Percentiles rank a stretch among this genome's conserved stretches.
phyloP scores from a whole-genome alignment of 2,113 vertebrate species.

The Nycticebus coucang region DNA sequence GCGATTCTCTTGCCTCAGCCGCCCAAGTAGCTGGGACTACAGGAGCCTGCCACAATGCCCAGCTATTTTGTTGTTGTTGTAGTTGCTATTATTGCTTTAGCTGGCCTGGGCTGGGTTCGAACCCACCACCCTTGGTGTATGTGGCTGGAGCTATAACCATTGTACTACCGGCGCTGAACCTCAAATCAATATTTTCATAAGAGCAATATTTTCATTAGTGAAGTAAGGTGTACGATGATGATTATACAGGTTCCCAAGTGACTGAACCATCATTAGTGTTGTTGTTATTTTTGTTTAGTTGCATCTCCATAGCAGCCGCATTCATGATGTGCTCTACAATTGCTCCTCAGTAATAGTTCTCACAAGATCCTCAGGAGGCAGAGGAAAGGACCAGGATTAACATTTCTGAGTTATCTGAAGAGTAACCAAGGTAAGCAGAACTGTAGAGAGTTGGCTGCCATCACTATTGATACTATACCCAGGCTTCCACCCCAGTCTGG shows the following conservation, averaged over 20 bases:
- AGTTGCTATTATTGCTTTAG: too few relatives aligned
- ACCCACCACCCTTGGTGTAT: too few relatives aligned
- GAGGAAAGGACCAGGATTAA: background rate
- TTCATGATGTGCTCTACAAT: constrained; percentile 1
- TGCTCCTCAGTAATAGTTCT: constrained; percentile 51
- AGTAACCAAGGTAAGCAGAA: background rate
- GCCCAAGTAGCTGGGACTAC: too few relatives aligned
- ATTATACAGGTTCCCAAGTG: background rate
- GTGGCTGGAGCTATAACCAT: too few relatives aligned
- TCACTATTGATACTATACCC: background rate
- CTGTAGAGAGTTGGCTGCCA: background rate
- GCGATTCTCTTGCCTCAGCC: too few relatives aligned
- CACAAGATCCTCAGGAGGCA: constrained; percentile 8
- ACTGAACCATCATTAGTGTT: constrained; percentile 51
- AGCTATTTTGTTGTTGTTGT: too few relatives aligned
- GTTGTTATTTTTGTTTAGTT: constrained; percentile 59
- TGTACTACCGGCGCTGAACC: too few relatives aligned
- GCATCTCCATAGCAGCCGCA: constrained; percentile 58
- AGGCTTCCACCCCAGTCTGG: background rate
- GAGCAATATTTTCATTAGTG: background rate
- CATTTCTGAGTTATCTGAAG: background rate
- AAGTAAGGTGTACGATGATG: background rate
- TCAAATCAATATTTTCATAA: background rate
- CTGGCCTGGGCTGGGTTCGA: too few relatives aligned
- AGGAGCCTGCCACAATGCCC: too few relatives aligned